Evolutionary conservation across 1,140 invertebrate species (phyloP).

Genomic region (Ephestia elutella): DNA sequence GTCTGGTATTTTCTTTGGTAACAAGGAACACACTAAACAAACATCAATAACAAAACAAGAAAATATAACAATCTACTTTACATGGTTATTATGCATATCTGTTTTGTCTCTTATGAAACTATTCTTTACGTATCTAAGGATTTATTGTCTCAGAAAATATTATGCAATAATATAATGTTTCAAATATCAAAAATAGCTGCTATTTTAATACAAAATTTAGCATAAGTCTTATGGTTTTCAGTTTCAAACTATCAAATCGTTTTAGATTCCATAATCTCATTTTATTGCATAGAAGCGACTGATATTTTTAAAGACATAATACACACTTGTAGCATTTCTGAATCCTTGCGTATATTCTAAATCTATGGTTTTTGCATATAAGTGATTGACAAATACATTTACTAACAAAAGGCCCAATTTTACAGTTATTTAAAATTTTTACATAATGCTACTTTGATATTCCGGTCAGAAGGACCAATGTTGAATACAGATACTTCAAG

Average conservation of each 20-base stretch:
- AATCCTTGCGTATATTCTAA: too few relatives aligned
- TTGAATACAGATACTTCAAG: too few relatives aligned
- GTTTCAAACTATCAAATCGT: conserved; percentile 4
- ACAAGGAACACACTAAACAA: conserved; percentile 70
- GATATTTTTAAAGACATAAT: neutral
- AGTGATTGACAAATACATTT: too few relatives aligned
- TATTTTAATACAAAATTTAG: neutral
- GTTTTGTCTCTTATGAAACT: neutral
- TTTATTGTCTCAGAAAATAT: conserved; percentile 3
- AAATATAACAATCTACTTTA: conserved; percentile 61
- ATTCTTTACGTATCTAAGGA: conserved; percentile 2
- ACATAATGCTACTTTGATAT: too few relatives aligned
- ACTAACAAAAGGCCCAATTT: too few relatives aligned
- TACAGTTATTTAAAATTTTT: too few relatives aligned
- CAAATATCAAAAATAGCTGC: conserved; percentile 27
- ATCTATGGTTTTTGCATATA: too few relatives aligned
- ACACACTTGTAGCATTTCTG: neutral
- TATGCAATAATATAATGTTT: conserved; percentile 31
- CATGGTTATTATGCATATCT: neutral
- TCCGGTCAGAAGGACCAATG: too few relatives aligned
- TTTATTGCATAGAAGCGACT: neutral
- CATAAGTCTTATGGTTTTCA: neutral
- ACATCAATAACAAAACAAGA: conserved; percentile 69
- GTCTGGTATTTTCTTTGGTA: conserved; percentile 61
- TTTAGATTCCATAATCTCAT: neutral